Evolutionary conservation across 2,797 vertebrate genomes (phyloP).

Genomic region (Ctenosaura bakeri): DNA sequence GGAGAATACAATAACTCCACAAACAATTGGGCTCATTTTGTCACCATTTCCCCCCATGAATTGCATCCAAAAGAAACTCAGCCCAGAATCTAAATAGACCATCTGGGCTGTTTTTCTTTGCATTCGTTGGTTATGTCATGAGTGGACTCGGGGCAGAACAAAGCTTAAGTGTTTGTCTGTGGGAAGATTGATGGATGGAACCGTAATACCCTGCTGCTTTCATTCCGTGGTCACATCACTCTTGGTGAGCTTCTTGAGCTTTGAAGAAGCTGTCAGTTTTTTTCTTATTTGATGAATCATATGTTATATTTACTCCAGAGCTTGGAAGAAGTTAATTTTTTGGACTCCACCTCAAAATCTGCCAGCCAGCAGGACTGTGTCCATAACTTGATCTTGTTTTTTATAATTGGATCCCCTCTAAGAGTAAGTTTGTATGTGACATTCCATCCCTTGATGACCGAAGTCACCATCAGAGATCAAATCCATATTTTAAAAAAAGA

Average conservation of each 20-base stretch:
- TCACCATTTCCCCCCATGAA: conserved; percentile 5
- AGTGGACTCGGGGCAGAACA: neutral
- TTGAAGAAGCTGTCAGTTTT: neutral
- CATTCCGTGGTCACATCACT: neutral
- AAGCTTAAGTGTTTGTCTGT: neutral
- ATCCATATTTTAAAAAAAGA: too few relatives aligned
- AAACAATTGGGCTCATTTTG: conserved; percentile 37
- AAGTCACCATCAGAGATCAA: too few relatives aligned
- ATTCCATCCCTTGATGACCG: too few relatives aligned
- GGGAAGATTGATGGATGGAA: neutral
- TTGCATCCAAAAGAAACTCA: conserved; percentile 24
- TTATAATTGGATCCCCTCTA: too few relatives aligned
- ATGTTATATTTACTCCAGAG: too few relatives aligned
- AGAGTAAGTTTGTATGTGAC: too few relatives aligned
- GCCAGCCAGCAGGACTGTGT: too few relatives aligned
- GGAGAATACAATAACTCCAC: neutral
- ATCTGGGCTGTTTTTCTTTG: conserved; percentile 29
- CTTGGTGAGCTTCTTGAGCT: neutral
- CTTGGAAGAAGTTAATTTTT: too few relatives aligned
- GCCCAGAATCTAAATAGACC: conserved; percentile 37
- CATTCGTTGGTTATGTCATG: neutral
- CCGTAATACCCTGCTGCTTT: neutral
- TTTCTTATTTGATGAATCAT: too few relatives aligned
- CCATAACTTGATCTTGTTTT: too few relatives aligned
- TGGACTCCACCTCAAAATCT: too few relatives aligned